These are phyloP conservation scores for Bombus confusus DNA, from an alignment of 1,140 invertebrate genomes.

Conservation along the genomic window DNA sequence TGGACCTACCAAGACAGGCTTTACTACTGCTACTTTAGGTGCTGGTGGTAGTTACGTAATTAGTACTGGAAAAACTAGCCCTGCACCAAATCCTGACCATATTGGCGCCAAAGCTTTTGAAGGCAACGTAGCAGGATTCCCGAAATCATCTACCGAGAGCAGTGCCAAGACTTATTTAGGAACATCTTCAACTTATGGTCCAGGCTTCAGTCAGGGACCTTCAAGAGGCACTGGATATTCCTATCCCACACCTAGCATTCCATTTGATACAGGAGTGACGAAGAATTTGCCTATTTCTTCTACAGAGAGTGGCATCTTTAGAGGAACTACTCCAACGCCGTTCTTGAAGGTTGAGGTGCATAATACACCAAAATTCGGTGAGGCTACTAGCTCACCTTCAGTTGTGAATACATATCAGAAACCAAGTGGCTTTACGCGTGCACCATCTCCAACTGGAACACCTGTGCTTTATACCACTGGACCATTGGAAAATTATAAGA, in stretches of 20 bases:
- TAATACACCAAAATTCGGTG: conserved; percentile 58
- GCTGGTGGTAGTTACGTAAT: conserved; percentile 77
- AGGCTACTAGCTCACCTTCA: conserved; percentile 15
- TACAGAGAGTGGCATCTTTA: conserved; percentile 15
- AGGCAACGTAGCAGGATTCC: conserved; percentile 67
- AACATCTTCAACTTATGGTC: background rate
- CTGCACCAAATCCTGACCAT: conserved; percentile 66
- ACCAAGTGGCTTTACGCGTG: conserved; percentile 12
- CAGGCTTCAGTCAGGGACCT: conserved; percentile 17
- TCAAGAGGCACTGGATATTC: conserved; percentile 60
- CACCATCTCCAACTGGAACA: conserved; percentile 53
- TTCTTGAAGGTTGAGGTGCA: conserved; percentile 66
- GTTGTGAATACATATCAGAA: conserved; percentile 36
- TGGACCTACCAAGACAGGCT: conserved; percentile 78
- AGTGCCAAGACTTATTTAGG: background rate
- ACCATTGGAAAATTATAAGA: conserved; percentile 65
- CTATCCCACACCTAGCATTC: conserved; percentile 65
- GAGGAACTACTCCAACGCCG: conserved; percentile 64
- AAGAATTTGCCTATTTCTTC: background rate
- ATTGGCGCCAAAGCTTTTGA: conserved; percentile 78
- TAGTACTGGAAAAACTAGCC: conserved; percentile 60
- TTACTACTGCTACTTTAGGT: conserved; percentile 77
- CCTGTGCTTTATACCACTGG: conserved; percentile 70
- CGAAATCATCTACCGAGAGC: conserved; percentile 33
- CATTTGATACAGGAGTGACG: conserved; percentile 51